These are phyloP conservation scores for Kudoa iwatai DNA, from an alignment of 30 jellyfish, hydroid and myxozoan species.

Conservation along the genomic window DNA sequence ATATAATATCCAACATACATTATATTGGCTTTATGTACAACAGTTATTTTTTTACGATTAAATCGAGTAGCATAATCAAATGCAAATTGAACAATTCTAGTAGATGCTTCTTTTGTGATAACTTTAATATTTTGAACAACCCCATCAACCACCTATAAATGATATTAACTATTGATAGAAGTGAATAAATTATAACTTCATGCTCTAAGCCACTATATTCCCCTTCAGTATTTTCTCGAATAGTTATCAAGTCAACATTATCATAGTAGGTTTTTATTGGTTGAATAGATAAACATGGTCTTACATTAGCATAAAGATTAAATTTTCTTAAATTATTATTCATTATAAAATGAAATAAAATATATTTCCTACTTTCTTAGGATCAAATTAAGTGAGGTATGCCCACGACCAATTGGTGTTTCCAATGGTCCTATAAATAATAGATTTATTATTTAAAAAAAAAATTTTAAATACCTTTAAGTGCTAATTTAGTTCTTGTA, in stretches of 20 bases:
- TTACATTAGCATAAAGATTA: slow-evolving; percentile 67
- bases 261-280: slow-evolving; percentile 63
- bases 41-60: slow-evolving; percentile 26
- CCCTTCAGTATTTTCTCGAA: slow-evolving; percentile 94
- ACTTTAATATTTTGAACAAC: slow-evolving; percentile 79
- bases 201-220: slow-evolving; percentile 98
- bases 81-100: slow-evolving; percentile 59
- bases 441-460: no score
- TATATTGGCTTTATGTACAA: slow-evolving; percentile 83
- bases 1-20: slow-evolving; percentile 6
- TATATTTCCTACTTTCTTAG: slow-evolving; percentile 27
- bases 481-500: slow-evolving; percentile 35
- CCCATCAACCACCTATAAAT: slow-evolving; percentile 64
- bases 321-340: slow-evolving; percentile 14
- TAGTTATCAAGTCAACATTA: slow-evolving; percentile 42
- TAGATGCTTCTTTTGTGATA: slow-evolving; percentile 62
- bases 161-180: neutral
- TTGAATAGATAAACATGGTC: slow-evolving; percentile 76
- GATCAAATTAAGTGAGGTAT: slow-evolving; percentile 50
- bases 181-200: slow-evolving; percentile 7
- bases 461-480: slow-evolving; percentile 22
- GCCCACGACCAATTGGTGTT: slow-evolving; percentile 96
- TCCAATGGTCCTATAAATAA: slow-evolving; percentile 48
- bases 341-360: neutral
- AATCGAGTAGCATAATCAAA: slow-evolving; percentile 50